A percentile compares a stretch with the other conserved stretches of the same genome.
phyloP scores from a whole-genome alignment of 2,888 invertebrate genomes.

The Eilema depressum region DNA sequence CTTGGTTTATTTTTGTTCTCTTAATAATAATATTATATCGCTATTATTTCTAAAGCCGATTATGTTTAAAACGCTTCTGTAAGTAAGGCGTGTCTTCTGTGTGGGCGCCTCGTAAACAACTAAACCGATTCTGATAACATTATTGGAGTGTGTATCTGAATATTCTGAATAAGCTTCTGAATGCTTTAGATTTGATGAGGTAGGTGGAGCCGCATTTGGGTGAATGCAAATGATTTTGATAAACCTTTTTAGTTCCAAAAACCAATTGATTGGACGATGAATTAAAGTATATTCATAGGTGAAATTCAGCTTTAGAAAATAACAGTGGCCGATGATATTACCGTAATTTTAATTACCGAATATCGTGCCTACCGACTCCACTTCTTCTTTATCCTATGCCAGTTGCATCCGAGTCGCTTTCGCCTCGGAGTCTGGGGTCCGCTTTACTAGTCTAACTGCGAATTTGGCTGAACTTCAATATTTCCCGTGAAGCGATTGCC shows the following conservation, averaged over 20 bases:
- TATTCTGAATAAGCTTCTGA: not conserved
- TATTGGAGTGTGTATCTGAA: not conserved
- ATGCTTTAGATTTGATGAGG: not conserved
- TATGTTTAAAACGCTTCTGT: not conserved
- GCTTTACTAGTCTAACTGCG: too few species aligned
- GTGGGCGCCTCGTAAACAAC: not conserved
- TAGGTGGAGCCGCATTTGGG: not conserved
- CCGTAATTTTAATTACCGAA: too few species aligned
- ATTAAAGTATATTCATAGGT: too few species aligned
- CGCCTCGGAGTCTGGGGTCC: too few species aligned
- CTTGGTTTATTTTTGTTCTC: conserved; percentile 14
- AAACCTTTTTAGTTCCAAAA: not conserved
- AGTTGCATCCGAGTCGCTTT: too few species aligned
- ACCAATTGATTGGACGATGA: not conserved
- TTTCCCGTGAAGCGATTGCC: too few species aligned
- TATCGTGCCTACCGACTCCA: too few species aligned
- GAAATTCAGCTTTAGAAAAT: too few species aligned
- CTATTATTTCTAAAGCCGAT: not conserved
- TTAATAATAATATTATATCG: conserved; percentile 11
- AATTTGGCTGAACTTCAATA: too few species aligned
- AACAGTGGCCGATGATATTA: too few species aligned
- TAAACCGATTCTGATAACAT: not conserved
- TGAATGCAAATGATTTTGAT: not conserved
- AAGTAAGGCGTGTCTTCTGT: not conserved
- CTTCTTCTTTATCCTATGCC: too few species aligned